Conservation (phyloP, 2,113 vertebrate genomes). For the Atlantisia rogersi region DNA sequence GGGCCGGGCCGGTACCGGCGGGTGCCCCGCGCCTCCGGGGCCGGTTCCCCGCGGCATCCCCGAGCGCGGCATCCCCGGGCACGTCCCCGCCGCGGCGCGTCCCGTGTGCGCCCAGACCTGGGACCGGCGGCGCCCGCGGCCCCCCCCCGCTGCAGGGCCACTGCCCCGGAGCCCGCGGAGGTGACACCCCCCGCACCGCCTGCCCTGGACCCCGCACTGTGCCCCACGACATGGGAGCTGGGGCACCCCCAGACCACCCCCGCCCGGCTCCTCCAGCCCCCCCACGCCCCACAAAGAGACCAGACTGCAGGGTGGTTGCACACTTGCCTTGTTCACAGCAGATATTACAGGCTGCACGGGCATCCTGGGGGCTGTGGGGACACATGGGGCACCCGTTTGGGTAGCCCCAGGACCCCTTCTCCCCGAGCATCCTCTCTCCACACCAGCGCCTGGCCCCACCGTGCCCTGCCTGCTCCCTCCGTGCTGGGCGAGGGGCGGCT, state of each 20-base stretch:
- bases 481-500: accelerated
- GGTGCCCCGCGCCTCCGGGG: not conserved
- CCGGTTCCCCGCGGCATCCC: too few species aligned
- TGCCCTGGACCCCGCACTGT: not conserved
- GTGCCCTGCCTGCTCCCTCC: not conserved
- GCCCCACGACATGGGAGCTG: not conserved
- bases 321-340: slow-evolving; percentile 60
- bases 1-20: not conserved
- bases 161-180: too few species aligned
- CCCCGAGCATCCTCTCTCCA: not conserved
- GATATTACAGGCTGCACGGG: not conserved
- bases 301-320: slow-evolving; percentile 10
- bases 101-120: not conserved
- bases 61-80: not conserved
- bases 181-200: accelerated
- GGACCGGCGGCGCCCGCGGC: not conserved
- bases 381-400: accelerated
- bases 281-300: not conserved
- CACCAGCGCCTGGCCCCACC: not conserved
- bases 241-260: not conserved
- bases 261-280: accelerated
- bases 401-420: not conserved
- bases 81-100: not conserved
- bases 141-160: not conserved
- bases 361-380: not conserved